Evolutionary conservation across 2,797 vertebrate species (phyloP).

Genomic region (Pipistrellus pygmaeus): DNA sequence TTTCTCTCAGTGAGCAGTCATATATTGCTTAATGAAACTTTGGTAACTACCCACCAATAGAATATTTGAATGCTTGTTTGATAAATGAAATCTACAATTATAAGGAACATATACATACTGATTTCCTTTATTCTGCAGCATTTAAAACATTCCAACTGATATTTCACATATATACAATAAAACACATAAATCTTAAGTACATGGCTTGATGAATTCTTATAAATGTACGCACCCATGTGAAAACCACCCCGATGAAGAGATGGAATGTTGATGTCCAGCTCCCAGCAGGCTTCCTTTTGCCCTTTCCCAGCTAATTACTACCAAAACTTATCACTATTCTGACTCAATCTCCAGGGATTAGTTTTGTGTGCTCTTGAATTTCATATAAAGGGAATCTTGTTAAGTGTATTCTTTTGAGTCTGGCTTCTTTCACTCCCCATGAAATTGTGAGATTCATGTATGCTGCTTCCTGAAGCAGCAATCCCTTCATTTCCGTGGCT

Average conservation of each 20-base stretch:
- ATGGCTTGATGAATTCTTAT: background rate
- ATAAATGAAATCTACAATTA: background rate
- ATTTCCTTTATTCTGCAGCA: background rate
- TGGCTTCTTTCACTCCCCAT: background rate
- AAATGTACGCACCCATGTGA: background rate
- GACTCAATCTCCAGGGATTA: background rate
- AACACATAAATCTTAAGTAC: background rate
- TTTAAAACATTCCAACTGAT: background rate
- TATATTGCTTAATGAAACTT: background rate
- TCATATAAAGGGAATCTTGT: background rate
- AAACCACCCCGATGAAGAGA: background rate
- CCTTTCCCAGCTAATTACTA: background rate
- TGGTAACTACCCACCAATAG: background rate
- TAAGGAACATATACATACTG: background rate
- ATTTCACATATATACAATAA: background rate
- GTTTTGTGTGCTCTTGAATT: background rate
- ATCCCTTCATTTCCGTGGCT: background rate
- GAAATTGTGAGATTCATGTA: background rate
- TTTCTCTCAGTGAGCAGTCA: background rate
- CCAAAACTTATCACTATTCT: background rate
- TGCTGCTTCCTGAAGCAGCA: background rate
- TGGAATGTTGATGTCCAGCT: background rate
- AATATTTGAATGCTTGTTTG: constrained; percentile 16
- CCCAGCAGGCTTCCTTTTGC: background rate
- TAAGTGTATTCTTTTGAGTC: background rate